phyloP scores from a whole-genome alignment of 2,113 vertebrate genomes.

The Octodon degus region DNA sequence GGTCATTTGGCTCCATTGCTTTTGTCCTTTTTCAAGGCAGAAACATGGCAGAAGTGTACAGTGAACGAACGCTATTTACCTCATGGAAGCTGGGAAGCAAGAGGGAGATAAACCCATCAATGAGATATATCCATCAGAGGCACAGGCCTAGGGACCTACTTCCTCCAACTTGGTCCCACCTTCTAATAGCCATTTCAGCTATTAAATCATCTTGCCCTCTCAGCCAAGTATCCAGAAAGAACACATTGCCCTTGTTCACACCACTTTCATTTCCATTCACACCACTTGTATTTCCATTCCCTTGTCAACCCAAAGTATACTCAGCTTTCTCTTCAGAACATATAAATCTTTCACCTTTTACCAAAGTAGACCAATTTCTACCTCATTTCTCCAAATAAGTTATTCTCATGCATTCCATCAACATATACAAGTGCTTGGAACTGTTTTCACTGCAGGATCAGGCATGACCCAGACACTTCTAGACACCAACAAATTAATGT shows the following conservation, averaged over 20 bases:
- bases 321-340: no score
- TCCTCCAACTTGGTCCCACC: background rate
- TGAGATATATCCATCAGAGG: background rate
- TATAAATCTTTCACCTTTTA: no score
- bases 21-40: background rate
- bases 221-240: slow-evolving; percentile 12
- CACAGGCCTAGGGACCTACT: background rate
- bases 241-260: background rate
- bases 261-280: background rate
- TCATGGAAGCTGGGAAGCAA: background rate
- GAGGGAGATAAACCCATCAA: background rate
- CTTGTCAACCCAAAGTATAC: background rate
- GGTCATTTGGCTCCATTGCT: background rate
- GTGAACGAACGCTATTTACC: background rate
- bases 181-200: background rate
- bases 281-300: background rate
- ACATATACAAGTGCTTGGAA: background rate
- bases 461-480: background rate
- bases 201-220: background rate
- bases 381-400: background rate
- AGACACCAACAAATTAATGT: background rate
- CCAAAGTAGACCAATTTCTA: background rate
- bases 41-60: background rate
- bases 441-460: background rate
- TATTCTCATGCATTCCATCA: background rate